Conservation (phyloP, 1,140 invertebrate genomes). For the Euschistus heros region DNA sequence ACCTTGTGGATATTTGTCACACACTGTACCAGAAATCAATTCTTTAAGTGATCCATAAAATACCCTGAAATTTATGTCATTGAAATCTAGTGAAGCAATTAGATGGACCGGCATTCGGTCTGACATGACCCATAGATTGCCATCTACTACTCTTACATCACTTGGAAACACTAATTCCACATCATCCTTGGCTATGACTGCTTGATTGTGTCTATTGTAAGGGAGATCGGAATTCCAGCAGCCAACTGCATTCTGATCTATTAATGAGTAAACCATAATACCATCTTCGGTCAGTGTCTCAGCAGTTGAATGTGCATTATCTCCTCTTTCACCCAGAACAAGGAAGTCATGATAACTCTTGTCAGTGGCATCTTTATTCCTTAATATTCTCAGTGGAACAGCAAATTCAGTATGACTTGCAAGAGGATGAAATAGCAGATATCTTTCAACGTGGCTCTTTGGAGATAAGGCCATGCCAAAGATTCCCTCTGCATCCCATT, state of each 20-base stretch:
- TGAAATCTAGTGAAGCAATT: constrained; percentile 56
- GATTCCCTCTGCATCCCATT: constrained; percentile 69
- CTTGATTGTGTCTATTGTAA: constrained; percentile 38
- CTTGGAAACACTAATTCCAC: constrained; percentile 62
- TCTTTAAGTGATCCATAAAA: constrained; percentile 51
- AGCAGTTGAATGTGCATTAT: constrained; percentile 54
- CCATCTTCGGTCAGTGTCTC: constrained; percentile 60
- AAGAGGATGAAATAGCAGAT: constrained; percentile 63
- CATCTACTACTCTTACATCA: constrained; percentile 58
- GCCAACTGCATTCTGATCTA: constrained; percentile 67
- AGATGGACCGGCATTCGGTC: constrained; percentile 69
- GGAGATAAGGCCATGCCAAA: constrained; percentile 62
- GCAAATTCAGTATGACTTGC: constrained; percentile 64
- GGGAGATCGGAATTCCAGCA: constrained; percentile 62
- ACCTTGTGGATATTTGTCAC: constrained; percentile 37
- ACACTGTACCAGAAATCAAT: constrained; percentile 57
- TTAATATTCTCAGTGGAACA: constrained; percentile 59
- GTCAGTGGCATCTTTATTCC: constrained; percentile 41
- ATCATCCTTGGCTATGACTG: constrained; percentile 59
- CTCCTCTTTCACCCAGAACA: constrained; percentile 48
- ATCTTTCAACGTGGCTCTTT: constrained; percentile 50
- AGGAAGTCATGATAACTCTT: constrained; percentile 54
- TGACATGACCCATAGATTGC: constrained; percentile 58
- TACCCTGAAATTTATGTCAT: constrained; percentile 67
- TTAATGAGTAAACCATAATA: constrained; percentile 60